Evolutionary conservation across 1,140 invertebrate genomes (phyloP).

Genomic region (Periplaneta americana): DNA sequence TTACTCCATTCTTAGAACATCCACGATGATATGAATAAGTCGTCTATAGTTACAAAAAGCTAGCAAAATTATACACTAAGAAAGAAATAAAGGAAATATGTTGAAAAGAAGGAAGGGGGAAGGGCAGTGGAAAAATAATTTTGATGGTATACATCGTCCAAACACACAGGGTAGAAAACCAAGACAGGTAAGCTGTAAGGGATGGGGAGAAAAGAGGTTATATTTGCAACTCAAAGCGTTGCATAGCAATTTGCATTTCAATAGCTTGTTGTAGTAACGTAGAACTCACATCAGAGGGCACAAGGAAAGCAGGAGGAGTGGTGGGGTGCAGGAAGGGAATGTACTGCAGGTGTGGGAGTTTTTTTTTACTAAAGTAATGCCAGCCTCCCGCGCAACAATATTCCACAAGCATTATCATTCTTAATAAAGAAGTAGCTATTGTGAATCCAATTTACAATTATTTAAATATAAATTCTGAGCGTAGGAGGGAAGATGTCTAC

Average conservation of each 20-base stretch:
- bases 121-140: neutral
- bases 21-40: neutral
- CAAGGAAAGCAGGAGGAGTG: too few relatives aligned
- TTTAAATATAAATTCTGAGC: too few relatives aligned
- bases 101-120: neutral
- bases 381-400: too few relatives aligned
- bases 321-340: neutral
- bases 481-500: too few relatives aligned
- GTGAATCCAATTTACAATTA: too few relatives aligned
- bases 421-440: too few relatives aligned
- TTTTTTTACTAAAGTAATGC: neutral
- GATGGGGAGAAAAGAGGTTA: neutral
- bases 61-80: neutral
- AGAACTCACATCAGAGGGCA: neutral
- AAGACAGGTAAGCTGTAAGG: neutral
- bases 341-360: neutral
- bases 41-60: neutral
- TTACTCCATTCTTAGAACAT: neutral
- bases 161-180: neutral
- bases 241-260: slow-evolving; percentile 1
- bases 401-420: neutral
- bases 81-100: neutral
- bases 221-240: slow-evolving; percentile 6
- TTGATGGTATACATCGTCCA: neutral
- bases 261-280: neutral